These are phyloP conservation scores for Heliconius hortense DNA, from an alignment of 2,888 invertebrate species.

Conservation along the genomic window DNA sequence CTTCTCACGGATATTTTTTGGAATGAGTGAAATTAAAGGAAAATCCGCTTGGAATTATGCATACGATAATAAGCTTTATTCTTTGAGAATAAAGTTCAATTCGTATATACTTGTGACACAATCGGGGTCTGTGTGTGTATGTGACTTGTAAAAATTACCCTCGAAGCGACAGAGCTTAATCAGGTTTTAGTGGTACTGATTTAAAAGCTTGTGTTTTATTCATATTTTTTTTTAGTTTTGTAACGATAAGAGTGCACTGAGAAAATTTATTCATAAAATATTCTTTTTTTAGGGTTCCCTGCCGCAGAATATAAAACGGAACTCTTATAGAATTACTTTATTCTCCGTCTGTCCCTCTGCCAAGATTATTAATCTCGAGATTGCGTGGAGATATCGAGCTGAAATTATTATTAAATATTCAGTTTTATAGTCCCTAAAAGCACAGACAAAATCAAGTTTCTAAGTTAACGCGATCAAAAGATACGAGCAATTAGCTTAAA, in stretches of 20 bases:
- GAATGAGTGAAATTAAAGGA: conserved; percentile 43
- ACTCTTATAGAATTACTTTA: too few species aligned
- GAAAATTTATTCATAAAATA: background rate
- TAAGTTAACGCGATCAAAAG: too few species aligned
- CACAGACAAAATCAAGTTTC: too few species aligned
- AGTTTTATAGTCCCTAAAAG: too few species aligned
- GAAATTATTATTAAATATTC: too few species aligned
- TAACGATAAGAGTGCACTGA: background rate
- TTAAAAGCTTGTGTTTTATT: conserved; percentile 13
- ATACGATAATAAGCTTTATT: conserved; percentile 24
- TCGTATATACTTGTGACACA: background rate
- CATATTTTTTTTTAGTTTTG: background rate
- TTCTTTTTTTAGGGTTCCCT: too few species aligned
- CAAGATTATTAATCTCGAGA: too few species aligned
- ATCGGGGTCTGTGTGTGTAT: conserved; percentile 26
- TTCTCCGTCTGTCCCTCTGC: too few species aligned
- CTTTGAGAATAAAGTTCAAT: background rate
- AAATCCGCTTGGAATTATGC: conserved; percentile 27
- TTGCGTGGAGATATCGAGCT: too few species aligned
- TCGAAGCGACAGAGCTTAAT: conserved; percentile 29
- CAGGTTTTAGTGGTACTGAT: conserved; percentile 20
- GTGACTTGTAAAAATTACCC: conserved; percentile 34
- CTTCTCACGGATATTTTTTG: conserved; percentile 49
- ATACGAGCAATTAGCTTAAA: too few species aligned
- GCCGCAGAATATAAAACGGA: too few species aligned